A percentile compares a stretch with the other conserved stretches of the same genome.
Conservation (phyloP, 2,113 vertebrate genomes). For the Pollimyrus isidori region DNA sequence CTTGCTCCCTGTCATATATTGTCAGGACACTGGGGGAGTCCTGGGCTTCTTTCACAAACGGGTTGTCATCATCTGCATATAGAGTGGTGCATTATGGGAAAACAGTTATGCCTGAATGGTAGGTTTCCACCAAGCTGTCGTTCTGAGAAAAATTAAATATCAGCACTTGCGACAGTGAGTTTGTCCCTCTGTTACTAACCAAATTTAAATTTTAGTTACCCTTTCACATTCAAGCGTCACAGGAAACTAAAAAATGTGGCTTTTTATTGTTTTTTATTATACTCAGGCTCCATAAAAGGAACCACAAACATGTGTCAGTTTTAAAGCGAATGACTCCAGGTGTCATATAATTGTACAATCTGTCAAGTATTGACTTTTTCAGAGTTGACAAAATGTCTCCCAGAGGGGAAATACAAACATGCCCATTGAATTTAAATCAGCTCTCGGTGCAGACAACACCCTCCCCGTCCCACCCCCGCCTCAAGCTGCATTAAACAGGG, state of each 20-base stretch:
- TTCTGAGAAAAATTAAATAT: not conserved
- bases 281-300: too few relatives aligned
- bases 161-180: not conserved
- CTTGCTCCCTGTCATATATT: slow-evolving; percentile 35
- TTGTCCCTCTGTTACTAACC: not conserved
- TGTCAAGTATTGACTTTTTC: slow-evolving; percentile 15
- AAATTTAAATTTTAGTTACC: not conserved
- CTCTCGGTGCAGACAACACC: slow-evolving; percentile 28
- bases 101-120: not conserved
- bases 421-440: slow-evolving; percentile 24
- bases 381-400: slow-evolving; percentile 10
- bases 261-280: not conserved
- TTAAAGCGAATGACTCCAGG: not conserved
- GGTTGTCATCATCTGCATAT: slow-evolving; percentile 60
- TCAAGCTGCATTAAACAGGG: slow-evolving; percentile 21
- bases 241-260: not conserved
- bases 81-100: not conserved
- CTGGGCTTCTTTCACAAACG: slow-evolving; percentile 56
- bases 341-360: slow-evolving; percentile 20
- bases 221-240: not conserved
- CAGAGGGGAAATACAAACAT: slow-evolving; percentile 30
- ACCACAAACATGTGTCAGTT: not conserved
- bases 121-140: not conserved
- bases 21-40: slow-evolving; percentile 12
- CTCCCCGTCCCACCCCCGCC: not conserved